phyloP scores from a whole-genome alignment of 2,113 vertebrate species.

The human (Homo sapiens) region GRCh38 chr6:33553501-33554000 shows the following conservation, averaged over 20 bases:
- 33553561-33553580: conserved; percentile 38
- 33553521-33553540: conserved; percentile 43
- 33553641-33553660: conserved; percentile 65
- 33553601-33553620: conserved; percentile 45
- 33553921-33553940: no score
- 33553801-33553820: conserved; percentile 11
- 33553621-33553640: conserved; percentile 47
- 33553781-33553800: conserved; percentile 40
- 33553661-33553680: conserved; percentile 73
- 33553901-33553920: no score
- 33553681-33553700: conserved; percentile 63
- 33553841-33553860: background rate
- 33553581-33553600: conserved; percentile 58
- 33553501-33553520: conserved; percentile 29
- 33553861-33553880: no score
- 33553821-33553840: conserved; percentile 40
- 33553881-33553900: no score
- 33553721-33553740: conserved; percentile 61
- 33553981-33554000: background rate
- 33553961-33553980: background rate
- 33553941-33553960: no score
- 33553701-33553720: conserved; percentile 51
- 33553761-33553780: conserved; percentile 45
- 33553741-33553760: conserved; percentile 70
- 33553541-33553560: conserved; percentile 46